Conservation (phyloP, 2,888 invertebrate species). For the Pristionchus mayeri region DNA sequence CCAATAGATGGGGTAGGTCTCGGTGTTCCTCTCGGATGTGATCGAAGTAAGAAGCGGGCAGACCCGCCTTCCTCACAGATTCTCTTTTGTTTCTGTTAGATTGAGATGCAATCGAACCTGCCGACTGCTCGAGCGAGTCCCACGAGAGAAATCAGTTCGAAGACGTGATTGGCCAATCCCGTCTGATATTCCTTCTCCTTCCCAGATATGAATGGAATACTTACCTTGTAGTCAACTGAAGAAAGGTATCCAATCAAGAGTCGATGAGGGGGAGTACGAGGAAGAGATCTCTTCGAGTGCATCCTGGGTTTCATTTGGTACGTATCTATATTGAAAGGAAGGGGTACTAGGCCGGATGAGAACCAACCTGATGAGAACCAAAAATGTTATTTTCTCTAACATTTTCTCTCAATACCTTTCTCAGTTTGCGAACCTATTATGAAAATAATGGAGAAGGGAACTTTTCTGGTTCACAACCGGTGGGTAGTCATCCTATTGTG, state of each 20-base stretch:
- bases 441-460: too few species aligned
- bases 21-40: background rate
- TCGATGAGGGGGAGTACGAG: background rate
- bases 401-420: too few species aligned
- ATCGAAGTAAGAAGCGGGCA: background rate
- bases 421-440: too few species aligned
- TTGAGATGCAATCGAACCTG: background rate
- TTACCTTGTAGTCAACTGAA: constrained; percentile 8
- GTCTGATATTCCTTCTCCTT: background rate
- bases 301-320: too few species aligned
- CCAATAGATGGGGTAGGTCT: background rate
- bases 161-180: constrained; percentile 34
- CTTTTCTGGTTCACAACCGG: too few species aligned
- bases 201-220: background rate
- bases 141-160: constrained; percentile 18
- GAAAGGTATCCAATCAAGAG: background rate
- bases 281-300: background rate
- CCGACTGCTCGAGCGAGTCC: constrained; percentile 2
- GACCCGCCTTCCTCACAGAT: background rate
- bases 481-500: too few species aligned
- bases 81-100: background rate
- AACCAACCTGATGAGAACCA: too few species aligned
- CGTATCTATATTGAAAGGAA: too few species aligned
- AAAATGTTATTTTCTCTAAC: too few species aligned
- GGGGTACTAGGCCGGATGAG: too few species aligned